Evolutionary conservation across 2,888 invertebrate genomes (phyloP), one percentile per base, ranked within the genome.

Genomic region (Phortica magna): DNA sequence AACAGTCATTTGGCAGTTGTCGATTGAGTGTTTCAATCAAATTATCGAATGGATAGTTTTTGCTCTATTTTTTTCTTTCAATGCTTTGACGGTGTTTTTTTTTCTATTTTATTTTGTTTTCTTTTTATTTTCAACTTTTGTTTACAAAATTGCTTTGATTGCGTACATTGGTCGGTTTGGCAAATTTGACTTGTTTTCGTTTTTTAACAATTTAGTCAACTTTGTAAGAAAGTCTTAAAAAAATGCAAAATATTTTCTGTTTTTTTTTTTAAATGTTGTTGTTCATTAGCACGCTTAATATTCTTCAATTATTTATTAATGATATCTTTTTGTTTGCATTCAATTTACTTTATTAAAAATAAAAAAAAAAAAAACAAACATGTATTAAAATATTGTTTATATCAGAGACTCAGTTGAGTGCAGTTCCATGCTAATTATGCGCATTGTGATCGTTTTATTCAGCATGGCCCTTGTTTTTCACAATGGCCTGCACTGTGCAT

Each of bases 11-110:
- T 84, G 86, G 81, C 80, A 79, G 83, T 79, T 84, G 85, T 82
- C 84, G 85, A 85, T 85, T 83, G 87, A 85, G 81, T 84, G 87
- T 83, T 83, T 84, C 85, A 83, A 83, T 85, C 79, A 83, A 87
- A 85, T 85, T 84, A 85, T 85, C 84, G 87, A 87, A 84, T 85
- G 84, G 76, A 68, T 12, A 22, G 82, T 81, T 85, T 87, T 87
- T 81, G 79, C 79, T 80, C 75, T 77, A 53, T 77, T 7, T 12
- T 70, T 17, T 70, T 17, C 19, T 17, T 72, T n/a, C n/a, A n/a
- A n/a, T 22, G 61, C 19, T 61, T n/a, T 61, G 22, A 4, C 17
- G 6, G 17, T n/a, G 17, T 59, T 59, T 59, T 59, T 17, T 17
- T 9, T 17, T 0, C 19, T n/a, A 7, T n/a, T 17, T 3, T 74